These are phyloP conservation scores for Ardeotis arabs DNA, from an alignment of 2,113 vertebrate species.

Conservation along the genomic window DNA sequence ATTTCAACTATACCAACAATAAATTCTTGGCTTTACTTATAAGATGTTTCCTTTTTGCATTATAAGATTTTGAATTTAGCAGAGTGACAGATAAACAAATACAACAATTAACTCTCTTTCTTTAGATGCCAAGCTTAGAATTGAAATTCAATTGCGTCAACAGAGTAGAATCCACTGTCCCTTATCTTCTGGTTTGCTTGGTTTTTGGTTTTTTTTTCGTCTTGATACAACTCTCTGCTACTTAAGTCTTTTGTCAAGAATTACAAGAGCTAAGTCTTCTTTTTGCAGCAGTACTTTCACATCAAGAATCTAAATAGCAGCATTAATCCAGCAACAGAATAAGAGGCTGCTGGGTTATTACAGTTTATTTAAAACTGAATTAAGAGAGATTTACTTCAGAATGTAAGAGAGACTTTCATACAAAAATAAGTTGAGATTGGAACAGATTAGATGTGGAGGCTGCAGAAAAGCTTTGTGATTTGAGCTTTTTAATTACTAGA, in stretches of 20 bases:
- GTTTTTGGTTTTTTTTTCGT: not conserved
- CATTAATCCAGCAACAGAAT: not conserved
- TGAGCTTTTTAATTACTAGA: not conserved
- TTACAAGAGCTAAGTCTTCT: not conserved
- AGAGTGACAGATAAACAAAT: not conserved
- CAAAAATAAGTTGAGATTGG: not conserved
- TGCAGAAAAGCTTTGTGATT: not conserved
- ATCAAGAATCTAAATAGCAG: slow-evolving; percentile 3
- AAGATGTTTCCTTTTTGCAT: not conserved
- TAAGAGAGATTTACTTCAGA: slow-evolving; percentile 6
- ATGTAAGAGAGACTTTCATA: not conserved
- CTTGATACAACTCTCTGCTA: not conserved
- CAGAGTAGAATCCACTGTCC: not conserved
- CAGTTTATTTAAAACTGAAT: slow-evolving; percentile 10
- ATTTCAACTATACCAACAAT: not conserved
- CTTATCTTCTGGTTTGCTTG: not conserved
- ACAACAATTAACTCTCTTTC: not conserved
- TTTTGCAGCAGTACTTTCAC: slow-evolving; percentile 1
- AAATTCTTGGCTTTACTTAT: not conserved
- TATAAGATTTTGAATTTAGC: not conserved
- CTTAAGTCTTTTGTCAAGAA: slow-evolving; percentile 2
- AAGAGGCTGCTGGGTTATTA: not conserved
- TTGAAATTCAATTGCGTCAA: not conserved
- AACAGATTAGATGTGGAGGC: not conserved
- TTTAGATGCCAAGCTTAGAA: not conserved